These are phyloP conservation scores for Hesperia comma DNA, from an alignment of 2,888 invertebrate species.

Conservation along the genomic window DNA sequence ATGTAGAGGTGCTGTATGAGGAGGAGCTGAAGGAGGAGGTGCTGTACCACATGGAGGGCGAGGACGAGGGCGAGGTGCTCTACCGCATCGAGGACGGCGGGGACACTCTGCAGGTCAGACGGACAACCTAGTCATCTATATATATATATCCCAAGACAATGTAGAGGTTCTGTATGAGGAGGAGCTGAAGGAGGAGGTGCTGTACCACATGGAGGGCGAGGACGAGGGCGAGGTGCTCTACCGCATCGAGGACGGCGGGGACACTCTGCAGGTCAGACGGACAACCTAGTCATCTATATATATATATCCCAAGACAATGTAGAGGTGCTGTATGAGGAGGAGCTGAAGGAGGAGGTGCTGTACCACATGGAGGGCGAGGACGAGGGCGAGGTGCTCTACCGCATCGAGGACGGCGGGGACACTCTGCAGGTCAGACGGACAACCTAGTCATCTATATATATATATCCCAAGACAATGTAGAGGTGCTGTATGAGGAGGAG, in stretches of 20 bases:
- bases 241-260: slow-evolving; percentile 36
- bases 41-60: slow-evolving; percentile 40
- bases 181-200: slow-evolving; percentile 36
- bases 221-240: slow-evolving; percentile 35
- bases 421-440: too few relatives aligned
- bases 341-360: slow-evolving; percentile 34
- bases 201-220: neutral
- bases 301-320: neutral
- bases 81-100: slow-evolving; percentile 40
- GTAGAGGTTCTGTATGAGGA: slow-evolving; percentile 22
- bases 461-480: neutral
- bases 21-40: slow-evolving; percentile 37
- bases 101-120: too few relatives aligned
- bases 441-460: too few relatives aligned
- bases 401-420: slow-evolving; percentile 39
- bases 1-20: slow-evolving; percentile 10
- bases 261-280: too few relatives aligned
- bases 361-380: slow-evolving; percentile 43
- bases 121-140: too few relatives aligned
- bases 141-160: too few relatives aligned
- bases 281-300: too few relatives aligned
- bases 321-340: slow-evolving; percentile 22
- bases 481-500: slow-evolving; percentile 27
- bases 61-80: slow-evolving; percentile 36
- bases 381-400: slow-evolving; percentile 36